phyloP scores from a whole-genome alignment of 2,888 invertebrate genomes.

The Drosophila aldrichi region DNA sequence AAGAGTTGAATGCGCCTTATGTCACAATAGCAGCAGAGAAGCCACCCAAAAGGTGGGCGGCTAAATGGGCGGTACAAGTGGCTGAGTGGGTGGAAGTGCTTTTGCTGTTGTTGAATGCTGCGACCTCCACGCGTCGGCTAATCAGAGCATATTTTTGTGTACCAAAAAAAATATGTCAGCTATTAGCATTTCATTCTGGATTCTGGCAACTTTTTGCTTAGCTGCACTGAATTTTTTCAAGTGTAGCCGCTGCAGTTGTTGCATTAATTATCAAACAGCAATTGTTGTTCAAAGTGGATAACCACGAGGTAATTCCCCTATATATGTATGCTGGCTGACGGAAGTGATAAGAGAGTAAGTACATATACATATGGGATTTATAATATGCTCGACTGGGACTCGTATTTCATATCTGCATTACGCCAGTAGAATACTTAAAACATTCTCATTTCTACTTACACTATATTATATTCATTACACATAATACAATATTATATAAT shows the following conservation, averaged over 20 bases:
- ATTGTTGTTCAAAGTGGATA: neutral
- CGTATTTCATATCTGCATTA: no score
- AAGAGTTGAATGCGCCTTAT: slow-evolving; percentile 64
- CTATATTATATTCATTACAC: neutral
- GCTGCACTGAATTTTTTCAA: slow-evolving; percentile 22
- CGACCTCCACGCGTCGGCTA: slow-evolving; percentile 50
- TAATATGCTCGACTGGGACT: no score
- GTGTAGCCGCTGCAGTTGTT: slow-evolving; percentile 34
- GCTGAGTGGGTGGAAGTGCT: neutral
- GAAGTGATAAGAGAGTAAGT: neutral
- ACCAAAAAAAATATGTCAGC: slow-evolving; percentile 42
- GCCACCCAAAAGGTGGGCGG: neutral
- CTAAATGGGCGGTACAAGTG: neutral
- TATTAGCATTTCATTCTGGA: slow-evolving; percentile 25
- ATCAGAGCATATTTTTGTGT: slow-evolving; percentile 46
- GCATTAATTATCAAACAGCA: slow-evolving; percentile 9
- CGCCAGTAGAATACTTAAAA: no score
- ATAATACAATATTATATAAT: neutral
- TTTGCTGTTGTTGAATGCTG: neutral
- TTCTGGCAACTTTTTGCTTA: neutral
- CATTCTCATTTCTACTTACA: no score
- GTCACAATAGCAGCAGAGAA: slow-evolving; percentile 54
- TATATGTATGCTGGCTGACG: neutral
- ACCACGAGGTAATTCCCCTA: no score
- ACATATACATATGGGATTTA: no score